Conservation (phyloP, 2,888 invertebrate genomes). For the Marasmarcha lunaedactyla region DNA sequence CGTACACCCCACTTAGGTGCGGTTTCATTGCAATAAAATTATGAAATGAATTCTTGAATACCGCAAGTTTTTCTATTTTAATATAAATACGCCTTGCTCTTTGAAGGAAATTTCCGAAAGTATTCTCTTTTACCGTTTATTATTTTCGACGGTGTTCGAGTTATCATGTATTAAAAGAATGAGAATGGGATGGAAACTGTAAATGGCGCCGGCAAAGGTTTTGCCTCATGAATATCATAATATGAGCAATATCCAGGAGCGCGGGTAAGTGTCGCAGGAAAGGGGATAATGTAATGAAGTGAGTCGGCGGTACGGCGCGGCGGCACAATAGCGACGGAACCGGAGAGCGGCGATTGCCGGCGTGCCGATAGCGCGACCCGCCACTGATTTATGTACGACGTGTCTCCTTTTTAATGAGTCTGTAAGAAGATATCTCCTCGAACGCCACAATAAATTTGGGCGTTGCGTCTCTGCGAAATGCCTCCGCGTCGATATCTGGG, state of each 20-base stretch:
- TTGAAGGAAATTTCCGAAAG: background rate
- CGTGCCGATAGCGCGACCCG: constrained; percentile 27
- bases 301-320: constrained; percentile 33
- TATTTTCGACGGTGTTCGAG: background rate
- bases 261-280: constrained; percentile 28
- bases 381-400: constrained; percentile 66
- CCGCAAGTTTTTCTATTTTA: no score
- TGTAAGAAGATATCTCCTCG: constrained; percentile 65
- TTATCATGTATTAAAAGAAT: no score
- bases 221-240: no score
- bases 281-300: constrained; percentile 51
- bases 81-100: no score
- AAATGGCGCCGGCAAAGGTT: no score
- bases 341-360: constrained; percentile 70
- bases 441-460: constrained; percentile 60
- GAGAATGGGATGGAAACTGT: no score
- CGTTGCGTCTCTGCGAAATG: constrained; percentile 58
- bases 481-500: constrained; percentile 62
- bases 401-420: constrained; percentile 70
- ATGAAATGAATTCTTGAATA: no score
- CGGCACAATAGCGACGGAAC: constrained; percentile 54
- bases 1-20: no score
- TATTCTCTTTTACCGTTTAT: background rate
- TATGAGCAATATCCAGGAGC: no score
- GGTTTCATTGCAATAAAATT: no score